Conservation (phyloP, 2,797 vertebrate species). For the Helicolenus hilgendorfi region DNA sequence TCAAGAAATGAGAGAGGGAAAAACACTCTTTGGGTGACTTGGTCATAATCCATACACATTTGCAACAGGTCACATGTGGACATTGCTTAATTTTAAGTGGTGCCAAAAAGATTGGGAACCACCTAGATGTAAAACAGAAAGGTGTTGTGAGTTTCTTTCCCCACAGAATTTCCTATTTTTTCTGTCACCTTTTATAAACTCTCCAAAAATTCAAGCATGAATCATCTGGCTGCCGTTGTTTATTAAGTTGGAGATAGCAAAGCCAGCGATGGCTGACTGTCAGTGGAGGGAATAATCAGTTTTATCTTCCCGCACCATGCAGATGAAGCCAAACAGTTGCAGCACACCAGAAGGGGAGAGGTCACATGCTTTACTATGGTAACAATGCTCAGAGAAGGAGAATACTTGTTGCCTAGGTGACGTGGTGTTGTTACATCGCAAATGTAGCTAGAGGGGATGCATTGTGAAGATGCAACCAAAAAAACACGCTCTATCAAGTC, state of each 20-base stretch:
- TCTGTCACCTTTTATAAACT: background rate
- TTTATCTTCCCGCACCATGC: conserved; percentile 4
- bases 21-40: background rate
- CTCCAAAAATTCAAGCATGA: background rate
- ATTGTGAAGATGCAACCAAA: conserved; percentile 24
- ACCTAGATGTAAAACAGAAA: background rate
- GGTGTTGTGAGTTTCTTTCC: background rate
- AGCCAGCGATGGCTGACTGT: background rate
- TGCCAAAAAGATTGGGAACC: background rate
- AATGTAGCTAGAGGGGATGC: conserved; percentile 37
- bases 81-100: background rate
- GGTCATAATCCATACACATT: background rate
- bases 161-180: background rate
- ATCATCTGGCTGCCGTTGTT: background rate
- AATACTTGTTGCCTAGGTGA: conserved; percentile 81
- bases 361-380: conserved; percentile 76
- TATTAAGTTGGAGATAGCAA: background rate
- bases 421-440: conserved; percentile 23
- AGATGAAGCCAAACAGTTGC: conserved; percentile 23
- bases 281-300: conserved; percentile 23
- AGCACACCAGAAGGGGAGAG: conserved; percentile 42
- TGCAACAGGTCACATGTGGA: background rate
- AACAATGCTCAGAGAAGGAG: conserved; percentile 57
- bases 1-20: background rate
- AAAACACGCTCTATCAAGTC: background rate